These are phyloP conservation scores for Keiferia lycopersicella DNA, from an alignment of 2,888 invertebrate species.

Conservation along the genomic window DNA sequence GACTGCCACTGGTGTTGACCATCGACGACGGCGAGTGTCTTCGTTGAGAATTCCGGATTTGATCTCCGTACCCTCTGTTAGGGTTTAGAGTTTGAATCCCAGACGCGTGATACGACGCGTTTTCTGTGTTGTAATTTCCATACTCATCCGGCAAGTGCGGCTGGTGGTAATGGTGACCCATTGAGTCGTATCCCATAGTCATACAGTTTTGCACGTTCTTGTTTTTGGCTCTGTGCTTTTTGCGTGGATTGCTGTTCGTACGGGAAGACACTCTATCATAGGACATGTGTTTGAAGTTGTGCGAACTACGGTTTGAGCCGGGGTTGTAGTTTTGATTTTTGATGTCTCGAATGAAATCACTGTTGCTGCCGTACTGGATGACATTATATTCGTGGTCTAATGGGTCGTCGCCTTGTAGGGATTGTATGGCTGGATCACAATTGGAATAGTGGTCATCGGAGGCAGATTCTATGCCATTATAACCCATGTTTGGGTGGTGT, in stretches of 20 bases:
- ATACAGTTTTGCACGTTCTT: conserved; percentile 80
- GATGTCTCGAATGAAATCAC: conserved; percentile 73
- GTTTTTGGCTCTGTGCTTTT: conserved; percentile 75
- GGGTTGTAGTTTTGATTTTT: conserved; percentile 81
- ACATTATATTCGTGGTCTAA: conserved; percentile 79
- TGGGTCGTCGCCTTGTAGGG: conserved; percentile 74
- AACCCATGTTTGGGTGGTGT: conserved; percentile 72
- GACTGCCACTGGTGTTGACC: conserved; percentile 74
- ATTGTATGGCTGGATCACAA: conserved; percentile 76
- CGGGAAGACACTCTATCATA: conserved; percentile 76
- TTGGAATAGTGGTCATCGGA: conserved; percentile 79
- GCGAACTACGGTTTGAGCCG: conserved; percentile 74
- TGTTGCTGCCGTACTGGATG: conserved; percentile 77
- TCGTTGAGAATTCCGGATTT: conserved; percentile 67
- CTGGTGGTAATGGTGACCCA: conserved; percentile 76
- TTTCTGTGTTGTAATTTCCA: conserved; percentile 73
- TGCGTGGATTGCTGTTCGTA: conserved; percentile 77
- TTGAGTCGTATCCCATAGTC: conserved; percentile 82
- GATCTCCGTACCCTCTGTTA: conserved; percentile 75
- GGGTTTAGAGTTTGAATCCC: conserved; percentile 77
- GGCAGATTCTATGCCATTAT: conserved; percentile 75
- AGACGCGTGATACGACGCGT: conserved; percentile 76
- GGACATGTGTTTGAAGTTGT: conserved; percentile 79
- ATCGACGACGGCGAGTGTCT: conserved; percentile 72
- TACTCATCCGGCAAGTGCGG: conserved; percentile 78